phyloP scores from a whole-genome alignment of 2,888 invertebrate species.

The Glomeris marginata region DNA sequence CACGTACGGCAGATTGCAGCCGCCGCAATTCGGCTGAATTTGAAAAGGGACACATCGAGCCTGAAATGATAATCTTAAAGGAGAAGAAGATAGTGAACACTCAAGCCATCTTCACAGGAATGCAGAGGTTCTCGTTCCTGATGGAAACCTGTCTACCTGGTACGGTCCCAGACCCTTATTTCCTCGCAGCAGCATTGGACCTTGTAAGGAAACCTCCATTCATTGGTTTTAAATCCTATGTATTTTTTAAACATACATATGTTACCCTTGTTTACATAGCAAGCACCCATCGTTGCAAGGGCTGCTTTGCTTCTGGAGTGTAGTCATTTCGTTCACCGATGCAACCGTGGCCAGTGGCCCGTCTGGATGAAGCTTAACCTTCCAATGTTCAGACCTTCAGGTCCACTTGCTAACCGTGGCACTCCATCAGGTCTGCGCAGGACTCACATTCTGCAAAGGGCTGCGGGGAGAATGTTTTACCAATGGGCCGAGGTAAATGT shows the following conservation, averaged over 20 bases:
- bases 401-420: constrained; percentile 36
- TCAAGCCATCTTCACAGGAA: constrained; percentile 66
- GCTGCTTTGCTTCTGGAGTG: constrained; percentile 89
- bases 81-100: constrained; percentile 71
- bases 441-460: constrained; percentile 59
- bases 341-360: constrained; percentile 98
- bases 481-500: constrained; percentile 76
- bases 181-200: constrained; percentile 85
- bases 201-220: constrained; percentile 45
- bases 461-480: constrained; percentile 93
- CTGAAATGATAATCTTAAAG: constrained; percentile 74
- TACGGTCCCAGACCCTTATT: constrained; percentile 85
- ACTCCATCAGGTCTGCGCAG: constrained; percentile 43
- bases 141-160: constrained; percentile 94
- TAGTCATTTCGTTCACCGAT: constrained; percentile 89
- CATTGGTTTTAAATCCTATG: neutral
- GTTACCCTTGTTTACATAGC: constrained; percentile 35
- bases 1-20: constrained; percentile 43
- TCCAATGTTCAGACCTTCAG: constrained; percentile 55
- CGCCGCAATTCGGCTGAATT: constrained; percentile 69
- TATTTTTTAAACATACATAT: neutral
- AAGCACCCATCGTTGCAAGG: constrained; percentile 83
- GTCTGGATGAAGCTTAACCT: constrained; percentile 87
- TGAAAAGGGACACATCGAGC: constrained; percentile 61
- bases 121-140: constrained; percentile 76